Evolutionary conservation across 2,797 vertebrate genomes (phyloP), one percentile per base, ranked within the genome.

Genomic region (Chaenodraco wilsoni): DNA sequence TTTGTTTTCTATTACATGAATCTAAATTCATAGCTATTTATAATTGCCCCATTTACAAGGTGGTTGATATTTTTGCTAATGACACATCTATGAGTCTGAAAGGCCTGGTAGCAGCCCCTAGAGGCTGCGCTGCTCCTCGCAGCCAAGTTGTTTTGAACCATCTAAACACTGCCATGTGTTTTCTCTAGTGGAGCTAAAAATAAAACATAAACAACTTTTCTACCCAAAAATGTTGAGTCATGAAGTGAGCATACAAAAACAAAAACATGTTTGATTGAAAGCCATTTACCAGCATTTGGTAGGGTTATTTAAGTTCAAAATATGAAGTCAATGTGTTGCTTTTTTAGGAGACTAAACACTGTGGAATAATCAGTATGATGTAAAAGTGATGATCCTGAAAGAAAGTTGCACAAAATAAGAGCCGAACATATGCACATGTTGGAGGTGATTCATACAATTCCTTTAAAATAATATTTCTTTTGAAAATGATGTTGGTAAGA

Each of bases 41-140:
- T 62, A 43, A n/a, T 17, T 44, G 37, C n/a, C 43, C 60, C 61
- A 49, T 71, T 58, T 65, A 57, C 37, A 52, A 50, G 65, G n/a
- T 59, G 48, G 43, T 31, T 64, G 41, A n/a, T 52, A 14, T 76
- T 65, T 65, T 80, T 82, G 49, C 70, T 61, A 21, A 72, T 57
- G 45, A 73, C 72, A 72, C 37, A 71, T 68, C 11, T 16, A 14
- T 19, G 23, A 46, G 37, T 41, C 19, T 65, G 13, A 62, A 51
- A 61, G 41, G 54, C 68, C 46, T 76, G 64, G 19, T 51, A 80
- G 73, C 69, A 64, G 41, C 68, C 82, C 63, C 79, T 67, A 74
- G 84, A 80, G 84, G 78, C 62, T 41, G 58, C 27, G 46, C 27
- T 41, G 33, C 55, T 44, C 46, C 68, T 75, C 58, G 82, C 72